phyloP scores from a whole-genome alignment of 2,113 vertebrate species.

The Brienomyrus longianalis region DNA sequence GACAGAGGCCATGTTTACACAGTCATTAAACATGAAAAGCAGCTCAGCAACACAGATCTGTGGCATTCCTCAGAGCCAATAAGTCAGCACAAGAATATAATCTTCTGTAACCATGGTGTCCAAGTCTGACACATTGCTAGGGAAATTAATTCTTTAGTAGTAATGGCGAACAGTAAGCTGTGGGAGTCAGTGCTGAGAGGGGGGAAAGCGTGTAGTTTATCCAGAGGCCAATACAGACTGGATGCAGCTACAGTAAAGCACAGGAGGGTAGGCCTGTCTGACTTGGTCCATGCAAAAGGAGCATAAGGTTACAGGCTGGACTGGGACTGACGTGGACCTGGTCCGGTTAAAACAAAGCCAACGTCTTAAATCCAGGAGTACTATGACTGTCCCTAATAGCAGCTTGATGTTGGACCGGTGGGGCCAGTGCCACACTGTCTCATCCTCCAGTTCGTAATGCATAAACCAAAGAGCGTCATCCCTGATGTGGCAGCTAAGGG shows the following conservation, averaged over 20 bases:
- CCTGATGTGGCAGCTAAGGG: neutral
- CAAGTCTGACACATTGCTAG: neutral
- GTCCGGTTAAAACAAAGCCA: neutral
- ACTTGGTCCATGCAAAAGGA: neutral
- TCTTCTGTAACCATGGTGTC: neutral
- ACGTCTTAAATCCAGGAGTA: neutral
- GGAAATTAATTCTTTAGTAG: neutral
- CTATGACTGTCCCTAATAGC: neutral
- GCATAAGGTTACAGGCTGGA: neutral
- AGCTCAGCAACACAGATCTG: neutral
- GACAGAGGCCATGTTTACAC: neutral
- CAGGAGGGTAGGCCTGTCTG: neutral
- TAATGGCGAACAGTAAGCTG: neutral
- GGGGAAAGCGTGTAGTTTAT: neutral
- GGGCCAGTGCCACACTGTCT: neutral
- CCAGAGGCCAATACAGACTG: neutral
- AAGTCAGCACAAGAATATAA: neutral
- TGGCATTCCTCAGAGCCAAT: neutral
- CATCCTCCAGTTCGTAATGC: neutral
- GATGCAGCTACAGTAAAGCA: neutral
- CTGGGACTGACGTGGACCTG: neutral
- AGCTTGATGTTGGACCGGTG: neutral
- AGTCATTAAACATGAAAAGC: neutral
- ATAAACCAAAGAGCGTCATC: neutral
- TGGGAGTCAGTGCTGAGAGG: neutral